Percentiles rank a stretch among this genome's conserved stretches.
Conservation (phyloP, 2,888 invertebrate species). For the Archaeoteleia sp. region DNA sequence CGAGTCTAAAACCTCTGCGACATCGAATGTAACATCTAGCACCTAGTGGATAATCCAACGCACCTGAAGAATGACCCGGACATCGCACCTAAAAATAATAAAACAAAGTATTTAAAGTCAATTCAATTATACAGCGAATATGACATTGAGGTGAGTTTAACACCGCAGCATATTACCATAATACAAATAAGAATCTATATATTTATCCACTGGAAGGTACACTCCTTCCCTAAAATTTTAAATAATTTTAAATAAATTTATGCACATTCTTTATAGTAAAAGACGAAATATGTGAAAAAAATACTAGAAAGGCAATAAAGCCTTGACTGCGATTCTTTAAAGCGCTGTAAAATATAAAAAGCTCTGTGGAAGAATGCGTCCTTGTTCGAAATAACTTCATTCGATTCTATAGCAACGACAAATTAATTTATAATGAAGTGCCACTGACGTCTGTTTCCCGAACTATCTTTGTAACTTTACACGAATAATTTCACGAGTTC, state of each 20-base stretch:
- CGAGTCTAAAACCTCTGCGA: conserved; percentile 76
- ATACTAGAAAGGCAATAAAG: conserved; percentile 7
- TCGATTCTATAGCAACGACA: conserved; percentile 2
- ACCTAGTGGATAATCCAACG: conserved; percentile 69
- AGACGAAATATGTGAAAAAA: conserved; percentile 9
- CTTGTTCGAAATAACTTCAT: conserved; percentile 18
- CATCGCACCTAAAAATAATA: conserved; percentile 64
- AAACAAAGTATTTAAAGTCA: background rate
- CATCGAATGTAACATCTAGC: conserved; percentile 76
- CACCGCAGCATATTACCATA: too few species aligned
- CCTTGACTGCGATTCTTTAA: conserved; percentile 23
- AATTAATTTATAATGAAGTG: conserved; percentile 23
- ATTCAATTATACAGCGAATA: too few species aligned
- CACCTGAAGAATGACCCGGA: conserved; percentile 67
- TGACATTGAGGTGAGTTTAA: too few species aligned
- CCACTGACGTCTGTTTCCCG: conserved; percentile 5
- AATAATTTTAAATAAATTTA: too few species aligned
- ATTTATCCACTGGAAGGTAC: too few species aligned
- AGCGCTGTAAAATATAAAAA: conserved; percentile 9
- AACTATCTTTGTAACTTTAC: conserved; percentile 16
- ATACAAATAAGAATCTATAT: too few species aligned
- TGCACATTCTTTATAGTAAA: too few species aligned
- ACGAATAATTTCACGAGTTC: conserved; percentile 27
- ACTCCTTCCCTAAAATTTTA: too few species aligned
- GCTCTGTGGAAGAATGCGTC: conserved; percentile 1